Base-by-base conservation (phyloP, 2,113 vertebrate species). In the Nesogale talazaci region DNA sequence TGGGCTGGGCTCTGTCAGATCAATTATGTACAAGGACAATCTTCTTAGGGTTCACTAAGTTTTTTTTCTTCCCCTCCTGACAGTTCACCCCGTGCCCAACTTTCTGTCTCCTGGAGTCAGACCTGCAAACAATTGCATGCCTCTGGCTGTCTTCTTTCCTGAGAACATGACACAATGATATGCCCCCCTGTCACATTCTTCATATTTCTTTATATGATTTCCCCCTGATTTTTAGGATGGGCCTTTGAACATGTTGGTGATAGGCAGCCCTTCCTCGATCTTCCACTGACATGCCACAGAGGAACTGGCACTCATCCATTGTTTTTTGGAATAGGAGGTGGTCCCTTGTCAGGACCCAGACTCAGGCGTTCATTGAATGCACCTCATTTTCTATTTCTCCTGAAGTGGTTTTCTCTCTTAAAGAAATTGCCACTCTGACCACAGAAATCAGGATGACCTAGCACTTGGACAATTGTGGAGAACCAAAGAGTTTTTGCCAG, bases 1-100 rank as follows among this genome's bases (percentile, higher is more conserved):
- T 97, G 96, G 98, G 96, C 96, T 96, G 96, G 94, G 82, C 94
- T 97, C 96, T 98, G 98, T 98, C 98, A 98, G 96, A 98, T 98
- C 97, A 98, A 97, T 98, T 98, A 98, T 98, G 98, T 97, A 97
- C 93, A 92, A 95, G 95, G 92, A 94, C 96, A 94, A 92, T 98
- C 98, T 97, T 98, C 97, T 97, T 83, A 96, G 63, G 76, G 20
- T 72, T 95, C 59, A 86, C 1, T 10, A 0, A 46, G 65, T 38
- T 40, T 75, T 42, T 12, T 12, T 1, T 12, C 10, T 2, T n/a
- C 34, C 65, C 42, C 92, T 92, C 83, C 29, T 80, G 95, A 95
- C 82, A 97, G 94, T 96, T 98, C 97, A 97, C 97, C 98, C 98
- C 97, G 97, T 96, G 95, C 93, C 96, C 96, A 97, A 94, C 97